A percentile compares a stretch with the other conserved stretches of the same genome.
phyloP scores from a whole-genome alignment of 2,797 vertebrate species.

The Pyrocephalus nanus region DNA sequence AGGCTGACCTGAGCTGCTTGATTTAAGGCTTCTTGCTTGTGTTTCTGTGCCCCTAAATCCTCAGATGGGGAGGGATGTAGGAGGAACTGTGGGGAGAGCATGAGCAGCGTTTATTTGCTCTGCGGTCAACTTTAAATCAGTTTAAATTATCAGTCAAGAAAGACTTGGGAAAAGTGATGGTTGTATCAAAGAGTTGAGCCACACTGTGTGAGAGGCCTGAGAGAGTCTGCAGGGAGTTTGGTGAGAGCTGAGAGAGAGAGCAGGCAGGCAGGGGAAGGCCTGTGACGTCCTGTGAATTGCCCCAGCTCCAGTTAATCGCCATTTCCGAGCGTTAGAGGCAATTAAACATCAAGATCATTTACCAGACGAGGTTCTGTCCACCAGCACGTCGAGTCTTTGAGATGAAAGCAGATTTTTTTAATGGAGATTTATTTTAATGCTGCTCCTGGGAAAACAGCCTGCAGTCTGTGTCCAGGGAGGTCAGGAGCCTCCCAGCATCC shows the following conservation, averaged over 20 bases:
- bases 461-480: not conserved
- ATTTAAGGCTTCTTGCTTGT: not conserved
- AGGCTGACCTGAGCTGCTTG: not conserved
- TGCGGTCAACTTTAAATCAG: accelerated
- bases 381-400: not conserved
- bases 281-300: not conserved
- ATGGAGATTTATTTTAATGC: not conserved
- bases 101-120: not conserved
- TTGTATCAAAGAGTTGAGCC: not conserved
- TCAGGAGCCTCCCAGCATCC: not conserved
- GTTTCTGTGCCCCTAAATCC: not conserved
- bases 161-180: not conserved
- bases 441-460: not conserved
- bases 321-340: not conserved
- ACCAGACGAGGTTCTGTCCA: not conserved
- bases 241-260: not conserved
- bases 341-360: not conserved
- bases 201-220: not conserved
- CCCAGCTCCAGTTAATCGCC: not conserved
- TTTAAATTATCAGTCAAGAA: not conserved
- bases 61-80: not conserved
- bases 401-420: not conserved
- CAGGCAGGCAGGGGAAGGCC: not conserved
- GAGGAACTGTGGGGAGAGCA: not conserved
- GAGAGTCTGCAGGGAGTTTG: not conserved